Conservation (phyloP, 2,888 invertebrate genomes). For the Laspeyria flexula region DNA sequence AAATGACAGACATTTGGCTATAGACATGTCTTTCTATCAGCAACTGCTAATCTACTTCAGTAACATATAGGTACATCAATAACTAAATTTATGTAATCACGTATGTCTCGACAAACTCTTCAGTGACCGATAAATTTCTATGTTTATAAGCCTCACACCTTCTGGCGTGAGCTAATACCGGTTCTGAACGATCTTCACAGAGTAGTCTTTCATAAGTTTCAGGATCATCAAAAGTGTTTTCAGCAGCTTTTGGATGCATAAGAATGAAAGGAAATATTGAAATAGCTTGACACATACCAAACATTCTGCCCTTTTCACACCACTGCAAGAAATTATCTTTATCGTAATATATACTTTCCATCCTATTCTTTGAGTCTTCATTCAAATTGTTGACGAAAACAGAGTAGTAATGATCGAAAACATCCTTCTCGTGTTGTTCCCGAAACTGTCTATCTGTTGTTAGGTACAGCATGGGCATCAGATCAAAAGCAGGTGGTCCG, state of each 20-base stretch:
- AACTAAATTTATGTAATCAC: slow-evolving; percentile 19
- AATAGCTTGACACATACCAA: slow-evolving; percentile 44
- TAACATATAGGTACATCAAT: too few relatives aligned
- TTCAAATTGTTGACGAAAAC: slow-evolving; percentile 53
- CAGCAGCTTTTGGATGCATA: slow-evolving; percentile 51
- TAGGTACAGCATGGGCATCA: slow-evolving; percentile 61
- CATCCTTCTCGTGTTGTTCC: slow-evolving; percentile 49
- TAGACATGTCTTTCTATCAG: too few relatives aligned
- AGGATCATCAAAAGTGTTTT: slow-evolving; percentile 52
- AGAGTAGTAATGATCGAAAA: slow-evolving; percentile 58
- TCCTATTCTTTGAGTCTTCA: slow-evolving; percentile 45
- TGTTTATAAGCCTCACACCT: slow-evolving; percentile 43
- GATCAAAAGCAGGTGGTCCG: slow-evolving; percentile 70
- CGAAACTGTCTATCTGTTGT: slow-evolving; percentile 63
- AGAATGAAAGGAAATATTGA: slow-evolving; percentile 48
- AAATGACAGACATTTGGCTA: too few relatives aligned
- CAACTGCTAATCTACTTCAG: too few relatives aligned
- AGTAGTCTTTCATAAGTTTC: slow-evolving; percentile 43
- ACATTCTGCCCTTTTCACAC: slow-evolving; percentile 54
- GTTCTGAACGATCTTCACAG: slow-evolving; percentile 47
- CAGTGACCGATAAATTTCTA: slow-evolving; percentile 54
- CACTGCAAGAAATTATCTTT: slow-evolving; percentile 43
- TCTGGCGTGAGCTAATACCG: slow-evolving; percentile 49
- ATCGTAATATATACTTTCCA: slow-evolving; percentile 51
- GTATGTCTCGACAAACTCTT: slow-evolving; percentile 64